phyloP scores from a whole-genome alignment of 2,797 vertebrate genomes.

The Intellagama lesueurii region DNA sequence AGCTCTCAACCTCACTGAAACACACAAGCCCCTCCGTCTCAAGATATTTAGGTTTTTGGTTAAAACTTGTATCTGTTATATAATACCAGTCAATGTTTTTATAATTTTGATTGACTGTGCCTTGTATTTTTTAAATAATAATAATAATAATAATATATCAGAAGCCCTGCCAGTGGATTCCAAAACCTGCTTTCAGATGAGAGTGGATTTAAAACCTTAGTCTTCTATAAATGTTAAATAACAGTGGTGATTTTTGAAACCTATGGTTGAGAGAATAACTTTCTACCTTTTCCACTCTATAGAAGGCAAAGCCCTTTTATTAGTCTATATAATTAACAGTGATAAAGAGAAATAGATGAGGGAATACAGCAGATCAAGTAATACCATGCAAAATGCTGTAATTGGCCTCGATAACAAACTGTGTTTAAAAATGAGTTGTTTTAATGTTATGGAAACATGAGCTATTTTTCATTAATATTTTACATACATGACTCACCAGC shows the following conservation, averaged over 20 bases:
- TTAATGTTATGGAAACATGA: neutral
- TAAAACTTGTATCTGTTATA: too few relatives aligned
- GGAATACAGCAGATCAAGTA: neutral
- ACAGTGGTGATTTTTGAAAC: neutral
- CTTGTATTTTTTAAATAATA: too few relatives aligned
- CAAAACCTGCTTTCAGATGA: neutral
- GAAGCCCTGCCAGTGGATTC: neutral
- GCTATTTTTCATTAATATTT: neutral
- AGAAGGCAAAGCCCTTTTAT: too few relatives aligned
- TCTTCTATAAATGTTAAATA: too few relatives aligned
- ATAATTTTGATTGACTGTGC: too few relatives aligned
- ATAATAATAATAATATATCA: too few relatives aligned
- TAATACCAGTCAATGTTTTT: too few relatives aligned
- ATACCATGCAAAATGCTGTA: neutral
- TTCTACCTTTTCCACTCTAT: neutral
- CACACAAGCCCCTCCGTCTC: too few relatives aligned
- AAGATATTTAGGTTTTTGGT: too few relatives aligned
- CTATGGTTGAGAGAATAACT: neutral
- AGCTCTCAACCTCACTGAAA: too few relatives aligned
- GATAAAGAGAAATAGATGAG: neutral
- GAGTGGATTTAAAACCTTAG: neutral
- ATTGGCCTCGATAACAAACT: neutral
- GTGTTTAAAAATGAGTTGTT: neutral
- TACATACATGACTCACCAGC: neutral
- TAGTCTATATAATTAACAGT: neutral